phyloP scores from a whole-genome alignment of 2,797 vertebrate genomes.

The Urocyon cinereoargenteus region DNA sequence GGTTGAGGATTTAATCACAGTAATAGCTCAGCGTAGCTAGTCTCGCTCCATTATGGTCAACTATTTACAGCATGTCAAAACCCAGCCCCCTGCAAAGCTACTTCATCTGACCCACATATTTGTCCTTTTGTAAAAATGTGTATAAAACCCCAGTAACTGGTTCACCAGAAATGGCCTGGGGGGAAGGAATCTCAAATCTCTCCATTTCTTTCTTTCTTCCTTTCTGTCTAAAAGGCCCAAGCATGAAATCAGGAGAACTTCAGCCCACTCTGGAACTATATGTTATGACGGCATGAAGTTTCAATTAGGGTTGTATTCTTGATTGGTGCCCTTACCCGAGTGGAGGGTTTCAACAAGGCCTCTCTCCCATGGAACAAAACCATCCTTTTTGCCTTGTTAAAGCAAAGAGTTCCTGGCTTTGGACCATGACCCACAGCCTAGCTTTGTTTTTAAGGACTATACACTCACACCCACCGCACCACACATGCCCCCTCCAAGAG shows the following conservation, averaged over 20 bases:
- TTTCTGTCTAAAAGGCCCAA: constrained; percentile 61
- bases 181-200: constrained; percentile 61
- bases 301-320: constrained; percentile 52
- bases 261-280: constrained; percentile 35
- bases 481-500: background rate
- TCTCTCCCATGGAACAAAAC: background rate
- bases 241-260: constrained; percentile 70
- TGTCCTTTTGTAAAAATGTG: constrained; percentile 79
- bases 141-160: constrained; percentile 81
- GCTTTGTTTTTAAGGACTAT: background rate
- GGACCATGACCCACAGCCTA: background rate
- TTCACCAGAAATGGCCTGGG: constrained; percentile 83
- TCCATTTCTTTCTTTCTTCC: constrained; percentile 33
- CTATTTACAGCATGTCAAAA: constrained; percentile 81
- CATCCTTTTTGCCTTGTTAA: background rate
- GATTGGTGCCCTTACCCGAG: background rate
- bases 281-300: background rate
- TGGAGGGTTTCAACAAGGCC: background rate
- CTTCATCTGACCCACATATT: constrained; percentile 86
- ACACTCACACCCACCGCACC: background rate
- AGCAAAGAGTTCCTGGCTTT: background rate
- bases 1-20: constrained; percentile 59
- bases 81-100: constrained; percentile 77
- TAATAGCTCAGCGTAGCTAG: constrained; percentile 50
- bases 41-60: constrained; percentile 55